These are phyloP conservation scores for Tiaroga cobitis DNA, from an alignment of 2,797 vertebrate species.

Conservation along the genomic window DNA sequence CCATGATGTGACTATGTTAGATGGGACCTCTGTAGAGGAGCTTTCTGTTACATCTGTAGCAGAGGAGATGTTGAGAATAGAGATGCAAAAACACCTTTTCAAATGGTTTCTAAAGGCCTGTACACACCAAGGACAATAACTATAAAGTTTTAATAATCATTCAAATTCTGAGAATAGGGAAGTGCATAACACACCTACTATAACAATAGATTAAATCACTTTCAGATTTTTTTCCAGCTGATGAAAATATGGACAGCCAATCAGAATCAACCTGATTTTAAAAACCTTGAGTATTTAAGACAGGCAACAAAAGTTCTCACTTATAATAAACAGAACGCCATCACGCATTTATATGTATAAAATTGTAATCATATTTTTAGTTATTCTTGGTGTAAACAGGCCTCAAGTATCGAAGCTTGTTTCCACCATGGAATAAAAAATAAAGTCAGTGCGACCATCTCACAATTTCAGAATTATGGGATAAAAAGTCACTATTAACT, in stretches of 20 bases:
- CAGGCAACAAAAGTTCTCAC: neutral
- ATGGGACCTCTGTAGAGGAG: neutral
- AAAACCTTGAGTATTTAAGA: neutral
- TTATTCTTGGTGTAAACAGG: neutral
- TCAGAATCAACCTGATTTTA: neutral
- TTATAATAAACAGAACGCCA: neutral
- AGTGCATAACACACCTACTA: neutral
- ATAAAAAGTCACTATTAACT: too few species aligned
- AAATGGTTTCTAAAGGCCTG: neutral
- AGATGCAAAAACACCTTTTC: neutral
- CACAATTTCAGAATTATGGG: neutral
- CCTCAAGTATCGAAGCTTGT: neutral
- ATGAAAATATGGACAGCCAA: neutral
- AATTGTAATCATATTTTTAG: neutral
- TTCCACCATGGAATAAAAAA: neutral
- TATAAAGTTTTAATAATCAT: neutral
- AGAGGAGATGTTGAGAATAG: neutral
- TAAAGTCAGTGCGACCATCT: neutral
- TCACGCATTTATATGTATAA: neutral
- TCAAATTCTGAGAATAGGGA: neutral
- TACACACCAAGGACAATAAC: neutral
- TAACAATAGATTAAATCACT: neutral
- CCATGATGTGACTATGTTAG: slow-evolving; percentile 76
- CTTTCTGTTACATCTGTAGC: slow-evolving; percentile 44
- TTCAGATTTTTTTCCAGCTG: neutral